Conservation (phyloP, 2,113 vertebrate species). For the Smithornis capensis region DNA sequence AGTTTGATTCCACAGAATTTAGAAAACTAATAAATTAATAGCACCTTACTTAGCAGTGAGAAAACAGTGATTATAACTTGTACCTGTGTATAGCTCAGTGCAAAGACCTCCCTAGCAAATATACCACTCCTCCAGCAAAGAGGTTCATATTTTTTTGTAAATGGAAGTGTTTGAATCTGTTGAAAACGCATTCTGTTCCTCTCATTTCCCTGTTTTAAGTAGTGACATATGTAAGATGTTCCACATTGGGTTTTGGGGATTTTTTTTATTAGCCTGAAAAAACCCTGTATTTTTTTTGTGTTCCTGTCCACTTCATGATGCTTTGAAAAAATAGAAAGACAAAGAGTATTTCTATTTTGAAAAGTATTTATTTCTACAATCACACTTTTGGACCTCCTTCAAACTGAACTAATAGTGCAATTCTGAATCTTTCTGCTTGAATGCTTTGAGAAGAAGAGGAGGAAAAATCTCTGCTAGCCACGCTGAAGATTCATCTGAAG, state of each 20-base stretch:
- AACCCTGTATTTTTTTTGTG: neutral
- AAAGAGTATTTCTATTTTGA: neutral
- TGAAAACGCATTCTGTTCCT: neutral
- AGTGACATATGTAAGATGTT: neutral
- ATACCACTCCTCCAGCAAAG: neutral
- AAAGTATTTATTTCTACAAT: neutral
- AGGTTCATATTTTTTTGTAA: neutral
- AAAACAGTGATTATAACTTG: neutral
- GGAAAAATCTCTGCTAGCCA: neutral
- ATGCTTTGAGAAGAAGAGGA: neutral
- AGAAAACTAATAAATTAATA: neutral
- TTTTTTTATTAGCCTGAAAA: neutral
- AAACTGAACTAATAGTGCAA: neutral
- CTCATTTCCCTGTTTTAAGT: neutral
- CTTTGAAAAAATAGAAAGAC: neutral
- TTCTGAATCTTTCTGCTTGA: neutral
- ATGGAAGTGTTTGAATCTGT: neutral
- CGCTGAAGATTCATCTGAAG: fast-evolving
- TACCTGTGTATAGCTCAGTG: neutral
- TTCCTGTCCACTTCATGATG: neutral
- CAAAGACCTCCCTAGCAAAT: neutral
- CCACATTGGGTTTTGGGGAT: neutral
- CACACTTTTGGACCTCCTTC: neutral
- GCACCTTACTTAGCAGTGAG: neutral
- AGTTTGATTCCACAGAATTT: neutral